Conservation (phyloP, 2,113 vertebrate genomes). For the Motacilla tschutschensis region DNA sequence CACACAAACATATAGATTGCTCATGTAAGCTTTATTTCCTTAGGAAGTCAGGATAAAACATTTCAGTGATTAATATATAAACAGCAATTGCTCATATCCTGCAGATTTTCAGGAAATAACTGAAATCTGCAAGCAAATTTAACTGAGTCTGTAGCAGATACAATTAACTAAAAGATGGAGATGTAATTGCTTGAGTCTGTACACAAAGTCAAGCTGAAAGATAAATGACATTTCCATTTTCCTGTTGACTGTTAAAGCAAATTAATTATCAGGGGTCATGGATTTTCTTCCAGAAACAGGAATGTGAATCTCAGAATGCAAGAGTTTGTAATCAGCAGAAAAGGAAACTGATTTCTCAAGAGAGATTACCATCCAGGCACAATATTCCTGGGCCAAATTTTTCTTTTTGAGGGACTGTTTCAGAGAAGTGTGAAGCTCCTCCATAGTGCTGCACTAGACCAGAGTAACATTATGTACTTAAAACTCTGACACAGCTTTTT, state of each 20-base stretch:
- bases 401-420: background rate
- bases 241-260: slow-evolving; percentile 59
- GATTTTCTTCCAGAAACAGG: slow-evolving; percentile 44
- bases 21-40: slow-evolving; percentile 34
- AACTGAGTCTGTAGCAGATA: slow-evolving; percentile 55
- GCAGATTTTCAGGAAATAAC: slow-evolving; percentile 53
- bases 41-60: slow-evolving; percentile 40
- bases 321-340: background rate
- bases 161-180: slow-evolving; percentile 64
- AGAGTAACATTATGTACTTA: slow-evolving; percentile 5
- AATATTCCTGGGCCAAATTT: background rate
- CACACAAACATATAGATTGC: background rate
- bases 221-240: slow-evolving; percentile 66
- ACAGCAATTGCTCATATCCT: slow-evolving; percentile 54
- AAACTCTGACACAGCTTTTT: background rate
- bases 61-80: slow-evolving; percentile 58
- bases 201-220: slow-evolving; percentile 64
- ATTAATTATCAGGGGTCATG: slow-evolving; percentile 52
- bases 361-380: background rate
- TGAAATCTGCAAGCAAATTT: slow-evolving; percentile 63
- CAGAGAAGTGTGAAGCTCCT: background rate
- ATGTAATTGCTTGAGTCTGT: slow-evolving; percentile 62
- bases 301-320: slow-evolving; percentile 30
- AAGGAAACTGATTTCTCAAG: slow-evolving; percentile 10
- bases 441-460: background rate